Evolutionary conservation across 1,140 invertebrate genomes (phyloP), one percentile per base, ranked within the genome.

Genomic region (Eumaeus atala): DNA sequence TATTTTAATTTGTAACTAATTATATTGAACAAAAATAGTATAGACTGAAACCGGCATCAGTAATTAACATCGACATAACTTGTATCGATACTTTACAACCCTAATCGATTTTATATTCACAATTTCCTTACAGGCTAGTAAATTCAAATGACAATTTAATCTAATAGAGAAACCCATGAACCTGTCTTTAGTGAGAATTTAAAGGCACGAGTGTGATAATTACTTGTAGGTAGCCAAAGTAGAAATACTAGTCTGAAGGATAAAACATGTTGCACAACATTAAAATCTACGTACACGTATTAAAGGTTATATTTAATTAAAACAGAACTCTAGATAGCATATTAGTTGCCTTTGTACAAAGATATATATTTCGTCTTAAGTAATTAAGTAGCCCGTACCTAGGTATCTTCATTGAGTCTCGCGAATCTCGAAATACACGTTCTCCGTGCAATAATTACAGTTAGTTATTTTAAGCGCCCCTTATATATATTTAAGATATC

Each of bases 311-410:
- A 60, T 56, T 51, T n/a, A 34, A 35, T 40, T 54, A 40, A 44
- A 14, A 12, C 17, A n/a, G 12, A 35, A 14, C 40, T 35, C 8
- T 16, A 51, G 38, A 55, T 59, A 50, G 38, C 51, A 40, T 48
- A 55, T 59, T 50, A 60, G 52, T 56, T 55, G 49, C 54, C 48
- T 48, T 55, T 60, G 60, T 58, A 55, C 56, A 12, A 60, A 62
- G 62, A 62, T 56, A 55, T 64, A 64, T 62, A 67, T 64, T 67
- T 56, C 55, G 56, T 67, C 58, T 58, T 60, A 48, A 72, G 69
- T 67, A 73, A 77, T 77, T 74, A 77, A 77, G 67, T 62, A 58
- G 59, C 61, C 62, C 37, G 59, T 49, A 58, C 48, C 55, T 61
- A 66, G 56, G 58, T 66, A 67, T 73, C 67, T 75, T 64, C 63